phyloP scores from a whole-genome alignment of 2,113 vertebrate genomes.

The Fukomys damarensis region DNA sequence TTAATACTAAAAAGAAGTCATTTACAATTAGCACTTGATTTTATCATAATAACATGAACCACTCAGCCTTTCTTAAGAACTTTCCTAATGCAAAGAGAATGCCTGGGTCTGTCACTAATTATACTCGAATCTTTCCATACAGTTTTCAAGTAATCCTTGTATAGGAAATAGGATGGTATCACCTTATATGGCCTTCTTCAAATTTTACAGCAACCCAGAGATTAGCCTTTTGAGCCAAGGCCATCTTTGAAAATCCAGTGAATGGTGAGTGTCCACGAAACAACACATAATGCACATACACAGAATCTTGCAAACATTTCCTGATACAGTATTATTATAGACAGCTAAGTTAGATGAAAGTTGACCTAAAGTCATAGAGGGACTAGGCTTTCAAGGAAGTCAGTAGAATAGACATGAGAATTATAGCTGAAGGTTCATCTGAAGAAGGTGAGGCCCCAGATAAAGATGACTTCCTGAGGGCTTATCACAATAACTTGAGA shows the following conservation, averaged over 20 bases:
- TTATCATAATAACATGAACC: conserved; percentile 55
- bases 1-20: conserved; percentile 67
- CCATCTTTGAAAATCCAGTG: background rate
- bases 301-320: conserved; percentile 8
- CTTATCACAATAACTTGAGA: background rate
- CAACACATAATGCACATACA: background rate
- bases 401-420: background rate
- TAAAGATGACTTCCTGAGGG: background rate
- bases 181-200: background rate
- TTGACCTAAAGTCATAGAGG: background rate
- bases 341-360: background rate
- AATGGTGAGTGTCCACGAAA: background rate
- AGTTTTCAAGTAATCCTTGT: conserved; percentile 46
- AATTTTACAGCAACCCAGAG: background rate
- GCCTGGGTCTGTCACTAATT: conserved; percentile 60
- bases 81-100: conserved; percentile 62
- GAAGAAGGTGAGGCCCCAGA: background rate
- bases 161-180: background rate
- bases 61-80: conserved; percentile 54
- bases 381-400: background rate
- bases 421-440: background rate
- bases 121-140: background rate
- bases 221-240: background rate
- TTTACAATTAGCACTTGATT: conserved; percentile 74
- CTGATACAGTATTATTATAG: background rate